Percentiles rank a stretch among this genome's conserved stretches.
phyloP scores from a whole-genome alignment of 2,888 invertebrate genomes.

The Phaonia tiefii region DNA sequence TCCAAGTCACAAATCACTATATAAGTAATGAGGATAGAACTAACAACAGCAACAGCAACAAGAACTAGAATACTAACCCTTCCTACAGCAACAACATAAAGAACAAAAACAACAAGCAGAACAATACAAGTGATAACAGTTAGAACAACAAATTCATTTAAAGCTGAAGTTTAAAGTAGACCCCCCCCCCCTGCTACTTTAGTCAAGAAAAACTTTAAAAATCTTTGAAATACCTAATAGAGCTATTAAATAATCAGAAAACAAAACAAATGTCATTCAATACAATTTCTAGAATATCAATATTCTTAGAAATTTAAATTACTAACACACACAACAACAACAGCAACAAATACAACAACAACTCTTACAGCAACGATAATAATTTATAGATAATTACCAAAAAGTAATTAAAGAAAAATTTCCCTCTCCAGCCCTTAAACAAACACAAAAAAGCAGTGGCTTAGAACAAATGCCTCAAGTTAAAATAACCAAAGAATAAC shows the following conservation, averaged over 20 bases:
- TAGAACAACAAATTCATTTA: too few species aligned
- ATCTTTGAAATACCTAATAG: too few species aligned
- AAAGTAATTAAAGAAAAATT: too few species aligned
- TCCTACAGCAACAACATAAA: background rate
- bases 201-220: too few species aligned
- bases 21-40: constrained; percentile 5
- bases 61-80: constrained; percentile 6
- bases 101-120: constrained; percentile 8
- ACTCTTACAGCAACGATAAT: constrained; percentile 35
- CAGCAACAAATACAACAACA: background rate
- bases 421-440: background rate
- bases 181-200: too few species aligned
- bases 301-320: too few species aligned
- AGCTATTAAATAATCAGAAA: too few species aligned
- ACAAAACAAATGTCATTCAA: constrained; percentile 1
- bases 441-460: constrained; percentile 12
- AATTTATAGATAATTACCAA: constrained; percentile 3
- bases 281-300: too few species aligned
- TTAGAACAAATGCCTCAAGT: constrained; percentile 21
- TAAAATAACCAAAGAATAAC: background rate
- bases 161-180: too few species aligned
- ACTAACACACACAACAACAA: background rate
- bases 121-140: background rate
- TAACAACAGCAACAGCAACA: constrained; percentile 26
- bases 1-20: constrained; percentile 34